A percentile compares a stretch with the other conserved stretches of the same genome.
Evolutionary conservation across 2,888 invertebrate genomes (phyloP).

Genomic region (Clistopyga incitator): DNA sequence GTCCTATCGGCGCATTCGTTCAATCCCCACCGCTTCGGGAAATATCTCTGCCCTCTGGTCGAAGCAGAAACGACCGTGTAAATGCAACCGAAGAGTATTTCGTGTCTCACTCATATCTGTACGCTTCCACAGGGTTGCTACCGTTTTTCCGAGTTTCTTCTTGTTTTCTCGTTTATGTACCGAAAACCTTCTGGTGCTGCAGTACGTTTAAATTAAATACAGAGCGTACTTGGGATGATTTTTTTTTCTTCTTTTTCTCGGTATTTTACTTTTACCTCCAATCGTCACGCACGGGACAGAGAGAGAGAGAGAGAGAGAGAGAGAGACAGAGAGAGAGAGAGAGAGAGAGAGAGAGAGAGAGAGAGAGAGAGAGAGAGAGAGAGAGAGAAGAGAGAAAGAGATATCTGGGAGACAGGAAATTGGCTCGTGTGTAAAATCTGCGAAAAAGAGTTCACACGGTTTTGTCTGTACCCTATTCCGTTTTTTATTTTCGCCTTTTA

Average conservation of each 20-base stretch:
- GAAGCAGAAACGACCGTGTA: conserved; percentile 20
- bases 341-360: no score
- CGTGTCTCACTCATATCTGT: background rate
- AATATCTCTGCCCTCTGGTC: conserved; percentile 15
- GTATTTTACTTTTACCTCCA: background rate
- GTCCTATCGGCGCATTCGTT: conserved; percentile 23
- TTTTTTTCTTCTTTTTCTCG: background rate
- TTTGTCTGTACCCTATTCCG: background rate
- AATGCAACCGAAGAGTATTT: conserved; percentile 14
- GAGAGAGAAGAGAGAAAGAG: no score
- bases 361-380: no score
- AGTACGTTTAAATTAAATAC: conserved; percentile 44
- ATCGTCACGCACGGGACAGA: conserved; percentile 4
- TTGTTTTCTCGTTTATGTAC: conserved; percentile 22
- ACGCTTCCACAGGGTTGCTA: background rate
- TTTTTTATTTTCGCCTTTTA: background rate
- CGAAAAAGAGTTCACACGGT: conserved; percentile 27
- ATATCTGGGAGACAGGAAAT: conserved; percentile 41
- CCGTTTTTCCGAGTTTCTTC: background rate
- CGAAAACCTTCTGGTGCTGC: conserved; percentile 43
- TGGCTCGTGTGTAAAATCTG: conserved; percentile 40
- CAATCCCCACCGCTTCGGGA: conserved; percentile 1
- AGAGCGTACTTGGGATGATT: background rate
- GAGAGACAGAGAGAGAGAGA: no score
- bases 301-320: no score